A percentile compares a stretch with the other conserved stretches of the same genome.
Conservation (phyloP, 1,140 invertebrate genomes). For the Papilio aristodemus region DNA sequence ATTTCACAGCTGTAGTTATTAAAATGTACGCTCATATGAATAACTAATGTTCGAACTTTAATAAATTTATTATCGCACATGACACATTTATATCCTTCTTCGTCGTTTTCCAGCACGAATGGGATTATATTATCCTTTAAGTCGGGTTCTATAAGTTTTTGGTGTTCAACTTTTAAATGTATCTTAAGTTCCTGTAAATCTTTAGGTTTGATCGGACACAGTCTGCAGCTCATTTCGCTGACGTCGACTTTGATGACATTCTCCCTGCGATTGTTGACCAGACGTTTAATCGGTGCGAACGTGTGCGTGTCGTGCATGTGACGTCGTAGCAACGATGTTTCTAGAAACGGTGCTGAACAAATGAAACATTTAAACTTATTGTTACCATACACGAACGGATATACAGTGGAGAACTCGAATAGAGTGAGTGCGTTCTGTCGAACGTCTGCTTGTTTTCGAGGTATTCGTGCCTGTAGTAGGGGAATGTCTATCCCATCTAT, state of each 20-base stretch:
- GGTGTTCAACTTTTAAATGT: slow-evolving; percentile 63
- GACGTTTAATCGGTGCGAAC: slow-evolving; percentile 58
- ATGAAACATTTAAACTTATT: slow-evolving; percentile 75
- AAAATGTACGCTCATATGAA: slow-evolving; percentile 75
- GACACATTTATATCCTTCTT: slow-evolving; percentile 72
- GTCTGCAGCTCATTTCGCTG: slow-evolving; percentile 57
- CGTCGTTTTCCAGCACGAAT: slow-evolving; percentile 57
- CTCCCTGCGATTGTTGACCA: slow-evolving; percentile 65
- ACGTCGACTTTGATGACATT: slow-evolving; percentile 71
- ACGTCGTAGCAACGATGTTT: slow-evolving; percentile 51
- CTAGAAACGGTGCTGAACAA: slow-evolving; percentile 64
- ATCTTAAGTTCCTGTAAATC: slow-evolving; percentile 55
- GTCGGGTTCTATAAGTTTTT: slow-evolving; percentile 61
- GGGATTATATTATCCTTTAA: slow-evolving; percentile 71
- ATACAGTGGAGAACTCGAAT: slow-evolving; percentile 68
- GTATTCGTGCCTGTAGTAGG: slow-evolving; percentile 32
- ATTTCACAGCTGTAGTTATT: slow-evolving; percentile 75
- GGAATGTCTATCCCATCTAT: slow-evolving; percentile 21
- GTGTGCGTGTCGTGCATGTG: slow-evolving; percentile 63
- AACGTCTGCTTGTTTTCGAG: slow-evolving; percentile 51
- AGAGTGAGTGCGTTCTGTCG: slow-evolving; percentile 65
- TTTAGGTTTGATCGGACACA: slow-evolving; percentile 51
- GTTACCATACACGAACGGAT: slow-evolving; percentile 68
- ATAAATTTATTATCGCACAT: slow-evolving; percentile 82
- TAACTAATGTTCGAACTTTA: slow-evolving; percentile 69